Base-by-base conservation (phyloP, 2,797 vertebrate genomes). In the Benthosema pterotum region DNA sequence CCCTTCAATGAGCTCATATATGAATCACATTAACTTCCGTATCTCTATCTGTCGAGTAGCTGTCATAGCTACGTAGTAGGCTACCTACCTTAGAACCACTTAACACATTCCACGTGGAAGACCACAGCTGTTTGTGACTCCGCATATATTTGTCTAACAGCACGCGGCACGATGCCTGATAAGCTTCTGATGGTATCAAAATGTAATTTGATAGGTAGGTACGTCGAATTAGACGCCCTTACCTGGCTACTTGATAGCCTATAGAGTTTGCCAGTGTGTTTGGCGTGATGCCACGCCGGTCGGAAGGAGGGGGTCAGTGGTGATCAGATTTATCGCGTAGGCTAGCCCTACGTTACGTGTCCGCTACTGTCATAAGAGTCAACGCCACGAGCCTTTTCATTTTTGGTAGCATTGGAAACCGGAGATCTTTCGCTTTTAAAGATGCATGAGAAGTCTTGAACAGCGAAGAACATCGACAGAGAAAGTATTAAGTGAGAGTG, bases 381-480 rank as follows among this genome's bases (percentile, higher is more conserved):
- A 52, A 58, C 12, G 45, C 28, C 32, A 17, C 19, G 1, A 61
- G 77, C 57, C 54, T 76, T 71, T 71, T 79, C 69, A 82, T 85
- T 72, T 86, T 78, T 66, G 5, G 57, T 14, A 49, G 66, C 63
- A 75, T 61, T 17, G 64, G 93, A 86, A 92, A 94, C 89, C 77
- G 67, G 90, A 94, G 80, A 83, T 60, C 64, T 49, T 14, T 87
- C 77, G n/a, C n/a, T n/a, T 82, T 94, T 87, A 93, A 94, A 90
- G 83, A 92, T 93, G 86, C 78, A 94, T 91, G 89, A 91, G 83
- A 73, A 76, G 19, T 77, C 78, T 85, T 81, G 60, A 84, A 81
- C 70, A 77, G 65, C 54, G 67, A 70, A 52, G 53, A 52, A 32
- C 38, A 53, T 42, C 38, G 64, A 45, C 65, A 61, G 81, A 64